These are phyloP conservation scores for Cliona cf. orientalis DNA, from an alignment of 37 sponge, comb jelly and placozoan species.

Conservation along the genomic window DNA sequence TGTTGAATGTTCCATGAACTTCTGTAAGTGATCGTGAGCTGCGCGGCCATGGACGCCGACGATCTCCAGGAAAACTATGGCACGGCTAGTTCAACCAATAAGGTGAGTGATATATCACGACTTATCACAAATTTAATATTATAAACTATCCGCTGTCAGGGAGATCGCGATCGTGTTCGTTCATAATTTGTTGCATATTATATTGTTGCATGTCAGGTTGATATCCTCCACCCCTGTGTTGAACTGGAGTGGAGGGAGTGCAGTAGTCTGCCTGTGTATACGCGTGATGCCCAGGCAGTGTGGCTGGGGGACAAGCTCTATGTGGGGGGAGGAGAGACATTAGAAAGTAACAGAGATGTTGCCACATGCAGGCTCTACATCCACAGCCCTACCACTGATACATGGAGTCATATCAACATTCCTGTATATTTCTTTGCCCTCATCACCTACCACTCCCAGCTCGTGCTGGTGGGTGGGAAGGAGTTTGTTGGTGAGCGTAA, in stretches of 20 bases:
- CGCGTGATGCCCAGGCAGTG: conserved; percentile 17
- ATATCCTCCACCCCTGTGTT: conserved; percentile 16
- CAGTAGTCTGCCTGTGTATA: neutral
- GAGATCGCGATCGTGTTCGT: neutral
- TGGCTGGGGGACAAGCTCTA: conserved; percentile 7
- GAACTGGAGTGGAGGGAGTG: conserved; percentile 1
- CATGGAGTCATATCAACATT: too few relatives aligned
- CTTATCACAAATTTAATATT: conserved; percentile 1
- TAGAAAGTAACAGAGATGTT: too few relatives aligned
- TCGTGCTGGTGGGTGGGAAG: conserved; percentile 21
- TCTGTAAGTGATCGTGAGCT: too few relatives aligned
- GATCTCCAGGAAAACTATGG: too few relatives aligned
- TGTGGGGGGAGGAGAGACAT: conserved; percentile 16
- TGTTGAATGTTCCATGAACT: too few relatives aligned
- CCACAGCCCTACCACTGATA: too few relatives aligned
- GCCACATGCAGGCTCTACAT: too few relatives aligned
- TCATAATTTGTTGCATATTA: neutral
- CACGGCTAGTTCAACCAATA: too few relatives aligned
- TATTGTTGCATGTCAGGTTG: neutral
- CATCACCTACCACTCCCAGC: conserved; percentile 3
- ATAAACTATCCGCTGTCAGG: too few relatives aligned
- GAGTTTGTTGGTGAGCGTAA: neutral
- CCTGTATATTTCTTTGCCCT: too few relatives aligned
- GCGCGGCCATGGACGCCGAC: too few relatives aligned
- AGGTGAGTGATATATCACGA: conserved; percentile 15